Conservation (phyloP, 2,888 invertebrate genomes). For the Tipula helvola region DNA sequence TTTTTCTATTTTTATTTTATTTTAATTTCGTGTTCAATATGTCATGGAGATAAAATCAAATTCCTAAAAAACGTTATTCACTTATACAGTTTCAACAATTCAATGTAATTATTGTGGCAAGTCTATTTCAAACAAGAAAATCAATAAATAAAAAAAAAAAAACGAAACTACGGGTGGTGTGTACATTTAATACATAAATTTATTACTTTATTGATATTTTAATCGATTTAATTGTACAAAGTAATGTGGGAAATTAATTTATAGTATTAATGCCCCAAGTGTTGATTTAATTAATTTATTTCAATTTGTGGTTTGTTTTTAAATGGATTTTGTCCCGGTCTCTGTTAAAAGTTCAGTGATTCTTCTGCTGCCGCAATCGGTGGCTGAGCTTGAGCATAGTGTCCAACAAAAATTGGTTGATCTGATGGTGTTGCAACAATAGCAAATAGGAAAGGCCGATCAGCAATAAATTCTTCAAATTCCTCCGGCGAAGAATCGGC, state of each 20-base stretch:
- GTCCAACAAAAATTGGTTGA: neutral
- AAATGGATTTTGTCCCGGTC: no score
- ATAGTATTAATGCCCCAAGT: neutral
- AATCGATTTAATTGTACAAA: neutral
- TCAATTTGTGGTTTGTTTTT: neutral
- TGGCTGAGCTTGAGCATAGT: neutral
- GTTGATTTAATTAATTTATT: neutral
- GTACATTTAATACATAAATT: neutral
- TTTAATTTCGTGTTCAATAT: neutral
- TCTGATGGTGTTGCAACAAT: neutral
- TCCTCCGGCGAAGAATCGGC: neutral
- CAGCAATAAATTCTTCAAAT: neutral
- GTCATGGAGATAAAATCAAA: neutral
- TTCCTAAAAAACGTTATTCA: neutral
- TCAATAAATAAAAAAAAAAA: neutral
- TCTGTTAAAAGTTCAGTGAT: neutral
- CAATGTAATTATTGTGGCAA: neutral
- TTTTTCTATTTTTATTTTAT: neutral
- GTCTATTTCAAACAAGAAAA: neutral
- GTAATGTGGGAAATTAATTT: slow-evolving; percentile 4
- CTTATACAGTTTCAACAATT: neutral
- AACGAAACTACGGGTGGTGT: neutral
- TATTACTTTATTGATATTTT: neutral
- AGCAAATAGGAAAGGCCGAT: neutral
- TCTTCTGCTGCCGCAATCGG: neutral